Conservation (phyloP, 2,888 invertebrate genomes). For the Tuta absoluta region DNA sequence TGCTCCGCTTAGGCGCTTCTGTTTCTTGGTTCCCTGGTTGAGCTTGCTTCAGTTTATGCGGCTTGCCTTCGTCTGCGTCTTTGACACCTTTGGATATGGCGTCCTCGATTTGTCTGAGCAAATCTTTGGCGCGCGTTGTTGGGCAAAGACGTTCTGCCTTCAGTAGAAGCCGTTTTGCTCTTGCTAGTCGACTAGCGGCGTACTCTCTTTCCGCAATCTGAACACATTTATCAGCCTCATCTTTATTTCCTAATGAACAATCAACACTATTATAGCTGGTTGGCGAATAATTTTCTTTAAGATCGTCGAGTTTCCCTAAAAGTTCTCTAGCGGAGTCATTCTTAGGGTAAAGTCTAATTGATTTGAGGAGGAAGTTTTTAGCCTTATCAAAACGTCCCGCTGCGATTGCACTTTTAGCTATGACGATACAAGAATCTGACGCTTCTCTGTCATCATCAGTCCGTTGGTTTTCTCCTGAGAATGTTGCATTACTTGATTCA, state of each 20-base stretch:
- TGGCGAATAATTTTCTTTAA: not conserved
- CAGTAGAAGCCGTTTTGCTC: not conserved
- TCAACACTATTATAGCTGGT: not conserved
- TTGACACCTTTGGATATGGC: not conserved
- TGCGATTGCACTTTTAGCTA: constrained; percentile 80
- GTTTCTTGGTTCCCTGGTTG: constrained; percentile 4
- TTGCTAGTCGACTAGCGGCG: constrained; percentile 4
- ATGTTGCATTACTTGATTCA: constrained; percentile 5
- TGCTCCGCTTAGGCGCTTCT: not conserved
- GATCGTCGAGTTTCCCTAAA: constrained; percentile 37
- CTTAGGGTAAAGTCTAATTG: constrained; percentile 86
- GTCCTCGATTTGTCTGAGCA: constrained; percentile 3
- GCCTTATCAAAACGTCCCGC: constrained; percentile 88
- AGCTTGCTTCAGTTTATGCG: not conserved
- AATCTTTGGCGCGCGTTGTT: not conserved
- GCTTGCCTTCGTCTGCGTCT: constrained; percentile 7
- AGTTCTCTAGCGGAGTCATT: constrained; percentile 86
- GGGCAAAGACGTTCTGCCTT: constrained; percentile 13
- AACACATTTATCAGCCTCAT: constrained; percentile 8
- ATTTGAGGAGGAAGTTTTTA: constrained; percentile 89
- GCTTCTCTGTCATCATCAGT: constrained; percentile 9
- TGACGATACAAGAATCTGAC: not conserved
- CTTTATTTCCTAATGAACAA: not conserved
- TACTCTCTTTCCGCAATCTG: not conserved
- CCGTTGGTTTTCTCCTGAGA: not conserved